Percentiles rank a stretch among this genome's conserved stretches.
phyloP scores from a whole-genome alignment of 2,113 vertebrate genomes.

The Acanthochromis polyacanthus region DNA sequence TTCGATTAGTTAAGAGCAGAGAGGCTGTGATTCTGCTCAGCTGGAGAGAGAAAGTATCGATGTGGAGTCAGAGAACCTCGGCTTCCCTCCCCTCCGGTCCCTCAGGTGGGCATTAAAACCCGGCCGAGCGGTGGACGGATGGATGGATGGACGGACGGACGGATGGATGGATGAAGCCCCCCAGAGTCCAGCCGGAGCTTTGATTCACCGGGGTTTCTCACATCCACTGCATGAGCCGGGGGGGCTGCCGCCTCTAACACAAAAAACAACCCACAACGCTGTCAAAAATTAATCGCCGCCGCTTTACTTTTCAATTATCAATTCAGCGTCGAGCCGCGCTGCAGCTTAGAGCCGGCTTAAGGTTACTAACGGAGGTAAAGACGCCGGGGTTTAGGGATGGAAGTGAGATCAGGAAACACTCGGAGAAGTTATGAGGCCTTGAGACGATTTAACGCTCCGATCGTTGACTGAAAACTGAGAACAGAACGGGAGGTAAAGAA shows the following conservation, averaged over 20 bases:
- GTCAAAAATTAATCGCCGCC: conserved; percentile 76
- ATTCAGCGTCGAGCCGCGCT: conserved; percentile 61
- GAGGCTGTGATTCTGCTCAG: conserved; percentile 72
- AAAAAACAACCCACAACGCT: conserved; percentile 47
- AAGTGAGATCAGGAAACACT: conserved; percentile 47
- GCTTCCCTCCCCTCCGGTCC: conserved; percentile 60
- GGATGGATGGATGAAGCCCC: conserved; percentile 32
- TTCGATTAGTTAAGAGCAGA: conserved; percentile 78
- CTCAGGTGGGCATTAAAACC: conserved; percentile 79
- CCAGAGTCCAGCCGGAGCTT: conserved; percentile 53
- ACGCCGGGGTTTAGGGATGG: conserved; percentile 47
- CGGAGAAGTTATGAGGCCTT: conserved; percentile 19
- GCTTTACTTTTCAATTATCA: conserved; percentile 81
- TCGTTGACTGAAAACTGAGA: background rate
- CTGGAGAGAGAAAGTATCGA: conserved; percentile 77
- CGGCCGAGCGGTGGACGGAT: conserved; percentile 52
- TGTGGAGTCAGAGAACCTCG: conserved; percentile 70
- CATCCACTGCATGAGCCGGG: conserved; percentile 51
- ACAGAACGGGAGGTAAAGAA: too few species aligned
- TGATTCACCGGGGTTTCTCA: conserved; percentile 74
- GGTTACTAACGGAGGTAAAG: conserved; percentile 77
- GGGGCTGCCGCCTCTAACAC: conserved; percentile 27
- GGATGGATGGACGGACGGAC: conserved; percentile 35
- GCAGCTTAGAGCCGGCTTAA: conserved; percentile 79
- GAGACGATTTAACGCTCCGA: background rate